Evolutionary conservation across 92 coral and sea anemone species (phyloP).

Genomic region (Zoanthus solanderi): DNA sequence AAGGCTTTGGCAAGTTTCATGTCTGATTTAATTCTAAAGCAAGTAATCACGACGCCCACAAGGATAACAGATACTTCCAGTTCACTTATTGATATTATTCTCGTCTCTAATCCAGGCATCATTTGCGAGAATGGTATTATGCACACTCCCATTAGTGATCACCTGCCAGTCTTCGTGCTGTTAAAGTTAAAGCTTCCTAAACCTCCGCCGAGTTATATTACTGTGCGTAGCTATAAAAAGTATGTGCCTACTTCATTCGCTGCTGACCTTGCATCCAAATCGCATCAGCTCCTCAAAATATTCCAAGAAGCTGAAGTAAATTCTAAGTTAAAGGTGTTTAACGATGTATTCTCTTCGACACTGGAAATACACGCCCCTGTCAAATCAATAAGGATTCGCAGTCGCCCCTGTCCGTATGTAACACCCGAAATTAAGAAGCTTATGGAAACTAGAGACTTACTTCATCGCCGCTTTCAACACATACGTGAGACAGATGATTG

Average conservation of each 20-base stretch:
- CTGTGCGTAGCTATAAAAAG: slow-evolving; percentile 51
- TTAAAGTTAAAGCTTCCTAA: slow-evolving; percentile 58
- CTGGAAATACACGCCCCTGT: slow-evolving; percentile 10
- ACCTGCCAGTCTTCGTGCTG: slow-evolving; percentile 49
- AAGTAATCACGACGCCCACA: slow-evolving; percentile 69
- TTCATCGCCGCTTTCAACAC: slow-evolving; percentile 9
- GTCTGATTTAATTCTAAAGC: slow-evolving; percentile 65
- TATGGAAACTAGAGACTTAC: neutral
- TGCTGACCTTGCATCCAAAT: slow-evolving; percentile 42
- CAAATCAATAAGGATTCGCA: slow-evolving; percentile 7
- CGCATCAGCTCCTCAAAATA: slow-evolving; percentile 9
- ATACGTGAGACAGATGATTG: slow-evolving; percentile 8
- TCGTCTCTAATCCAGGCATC: slow-evolving; percentile 49
- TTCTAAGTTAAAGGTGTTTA: slow-evolving; percentile 6
- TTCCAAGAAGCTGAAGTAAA: neutral
- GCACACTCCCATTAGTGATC: slow-evolving; percentile 60
- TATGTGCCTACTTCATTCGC: slow-evolving; percentile 48
- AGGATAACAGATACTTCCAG: slow-evolving; percentile 66
- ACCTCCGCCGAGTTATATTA: neutral
- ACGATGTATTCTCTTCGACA: slow-evolving; percentile 8
- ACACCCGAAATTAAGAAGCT: slow-evolving; percentile 1
- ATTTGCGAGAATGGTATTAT: slow-evolving; percentile 65
- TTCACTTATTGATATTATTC: slow-evolving; percentile 72
- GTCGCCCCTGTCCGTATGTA: slow-evolving; percentile 11
- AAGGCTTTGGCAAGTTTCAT: slow-evolving; percentile 41